Conservation (phyloP, 2,113 vertebrate species). For the Crotophaga sulcirostris region DNA sequence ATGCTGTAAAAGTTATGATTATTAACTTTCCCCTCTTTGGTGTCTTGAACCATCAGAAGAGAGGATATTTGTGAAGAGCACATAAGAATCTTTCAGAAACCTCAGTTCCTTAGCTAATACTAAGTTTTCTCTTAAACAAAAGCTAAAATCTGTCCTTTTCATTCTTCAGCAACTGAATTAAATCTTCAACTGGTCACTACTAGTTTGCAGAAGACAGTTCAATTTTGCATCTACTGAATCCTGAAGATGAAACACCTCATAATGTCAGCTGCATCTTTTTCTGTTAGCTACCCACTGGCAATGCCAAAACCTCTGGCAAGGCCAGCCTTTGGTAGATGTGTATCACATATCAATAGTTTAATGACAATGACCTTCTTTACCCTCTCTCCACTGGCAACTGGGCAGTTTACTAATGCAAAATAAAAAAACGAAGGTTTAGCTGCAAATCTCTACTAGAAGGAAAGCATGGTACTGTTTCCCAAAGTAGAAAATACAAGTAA, state of each 20-base stretch:
- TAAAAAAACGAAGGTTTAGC: background rate
- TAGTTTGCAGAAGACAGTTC: background rate
- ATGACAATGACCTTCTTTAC: background rate
- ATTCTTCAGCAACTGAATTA: background rate
- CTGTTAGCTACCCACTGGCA: background rate
- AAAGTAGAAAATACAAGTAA: background rate
- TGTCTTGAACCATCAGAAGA: background rate
- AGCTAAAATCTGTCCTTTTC: background rate
- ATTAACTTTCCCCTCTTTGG: background rate
- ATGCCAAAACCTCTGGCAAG: background rate
- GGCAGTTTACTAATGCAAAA: background rate
- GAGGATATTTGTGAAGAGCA: background rate
- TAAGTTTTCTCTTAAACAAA: background rate
- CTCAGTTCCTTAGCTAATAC: background rate
- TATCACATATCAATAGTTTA: background rate
- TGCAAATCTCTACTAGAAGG: background rate
- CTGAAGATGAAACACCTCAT: background rate
- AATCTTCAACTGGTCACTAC: background rate
- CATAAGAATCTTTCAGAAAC: background rate
- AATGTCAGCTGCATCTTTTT: background rate
- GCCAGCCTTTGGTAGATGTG: background rate
- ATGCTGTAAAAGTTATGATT: background rate
- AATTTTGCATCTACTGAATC: background rate
- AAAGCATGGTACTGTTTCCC: background rate
- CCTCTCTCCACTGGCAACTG: background rate